These are phyloP conservation scores for Dynastes grantii DNA, from an alignment of 2,888 invertebrate species.

Conservation along the genomic window DNA sequence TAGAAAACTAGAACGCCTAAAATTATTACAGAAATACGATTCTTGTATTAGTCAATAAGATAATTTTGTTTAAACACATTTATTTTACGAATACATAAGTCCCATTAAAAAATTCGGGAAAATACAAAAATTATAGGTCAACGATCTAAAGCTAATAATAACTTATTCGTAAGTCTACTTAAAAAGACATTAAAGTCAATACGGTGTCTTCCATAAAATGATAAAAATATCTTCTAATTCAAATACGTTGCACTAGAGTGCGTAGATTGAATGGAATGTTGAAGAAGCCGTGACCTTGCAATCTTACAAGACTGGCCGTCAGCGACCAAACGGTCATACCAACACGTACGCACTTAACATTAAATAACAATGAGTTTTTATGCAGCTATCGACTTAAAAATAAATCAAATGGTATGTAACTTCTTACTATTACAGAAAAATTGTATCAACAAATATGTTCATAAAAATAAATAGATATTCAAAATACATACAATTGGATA, in stretches of 20 bases:
- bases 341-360: neutral
- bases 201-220: neutral
- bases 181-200: neutral
- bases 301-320: conserved; percentile 12
- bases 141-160: no score
- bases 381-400: conserved; percentile 13
- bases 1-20: no score
- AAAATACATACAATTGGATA: no score
- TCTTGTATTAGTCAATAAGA: no score
- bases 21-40: no score
- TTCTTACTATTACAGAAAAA: neutral
- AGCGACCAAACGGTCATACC: conserved; percentile 7
- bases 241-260: neutral
- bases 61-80: no score
- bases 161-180: neutral
- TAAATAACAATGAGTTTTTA: conserved; percentile 9
- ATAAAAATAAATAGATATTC: no score
- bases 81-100: no score
- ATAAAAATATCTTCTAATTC: neutral
- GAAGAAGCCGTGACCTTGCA: conserved; percentile 30
- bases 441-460: neutral
- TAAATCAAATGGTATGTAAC: neutral
- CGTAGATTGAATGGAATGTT: conserved; percentile 5
- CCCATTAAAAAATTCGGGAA: no score
- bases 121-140: no score